Conservation (phyloP, 30 jellyfish, hydroid and myxozoan species). For the Mastigias papua region DNA sequence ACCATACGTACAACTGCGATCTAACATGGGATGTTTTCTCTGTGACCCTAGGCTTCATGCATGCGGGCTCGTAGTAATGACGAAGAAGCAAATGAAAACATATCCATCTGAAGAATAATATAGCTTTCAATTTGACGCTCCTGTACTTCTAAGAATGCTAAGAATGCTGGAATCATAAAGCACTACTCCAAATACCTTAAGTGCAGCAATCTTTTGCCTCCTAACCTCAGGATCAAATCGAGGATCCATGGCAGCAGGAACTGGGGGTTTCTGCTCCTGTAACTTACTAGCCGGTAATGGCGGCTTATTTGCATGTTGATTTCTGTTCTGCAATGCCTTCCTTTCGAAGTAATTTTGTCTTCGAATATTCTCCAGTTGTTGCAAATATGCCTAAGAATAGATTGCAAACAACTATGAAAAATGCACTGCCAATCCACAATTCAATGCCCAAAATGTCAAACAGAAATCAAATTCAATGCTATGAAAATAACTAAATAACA, state of each 20-base stretch:
- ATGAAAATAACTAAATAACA: too few species aligned
- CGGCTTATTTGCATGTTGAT: slow-evolving; percentile 44
- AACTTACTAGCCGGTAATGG: slow-evolving; percentile 36
- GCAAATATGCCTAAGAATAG: slow-evolving; percentile 70
- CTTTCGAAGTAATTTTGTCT: slow-evolving; percentile 86
- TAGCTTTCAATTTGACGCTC: too few species aligned
- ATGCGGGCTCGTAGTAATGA: too few species aligned
- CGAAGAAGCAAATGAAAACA: too few species aligned
- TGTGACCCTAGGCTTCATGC: too few species aligned
- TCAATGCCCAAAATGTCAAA: too few species aligned
- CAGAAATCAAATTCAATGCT: too few species aligned
- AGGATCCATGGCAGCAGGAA: slow-evolving; percentile 74
- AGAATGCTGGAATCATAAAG: background rate
- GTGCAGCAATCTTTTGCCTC: slow-evolving; percentile 85
- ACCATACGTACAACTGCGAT: too few species aligned
- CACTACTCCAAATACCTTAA: slow-evolving; percentile 61
- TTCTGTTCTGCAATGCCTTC: slow-evolving; percentile 36
- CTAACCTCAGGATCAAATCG: slow-evolving; percentile 91
- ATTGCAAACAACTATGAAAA: background rate
- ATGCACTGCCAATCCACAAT: too few species aligned
- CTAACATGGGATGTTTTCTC: too few species aligned
- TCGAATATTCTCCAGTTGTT: slow-evolving; percentile 91
- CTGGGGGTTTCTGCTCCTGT: slow-evolving; percentile 22
- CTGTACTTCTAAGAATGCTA: background rate
- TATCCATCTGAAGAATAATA: too few species aligned